These are phyloP conservation scores for Eriosoma lanigerum DNA, from an alignment of 1,140 invertebrate species.

Conservation along the genomic window DNA sequence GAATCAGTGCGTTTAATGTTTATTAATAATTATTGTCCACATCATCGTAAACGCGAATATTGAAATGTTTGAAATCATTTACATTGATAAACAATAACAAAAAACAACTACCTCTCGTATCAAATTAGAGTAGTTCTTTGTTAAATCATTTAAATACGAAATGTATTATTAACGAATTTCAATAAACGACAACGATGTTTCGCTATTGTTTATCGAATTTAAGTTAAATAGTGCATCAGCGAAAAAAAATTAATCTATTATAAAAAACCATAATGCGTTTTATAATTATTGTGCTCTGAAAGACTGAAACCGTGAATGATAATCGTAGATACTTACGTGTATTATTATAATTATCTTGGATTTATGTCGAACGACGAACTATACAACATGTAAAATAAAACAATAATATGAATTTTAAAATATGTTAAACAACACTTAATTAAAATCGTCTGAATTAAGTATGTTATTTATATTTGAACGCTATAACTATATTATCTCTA, in stretches of 20 bases:
- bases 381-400: no score
- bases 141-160: neutral
- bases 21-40: no score
- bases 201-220: neutral
- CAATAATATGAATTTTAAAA: slow-evolving; percentile 11
- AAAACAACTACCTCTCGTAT: neutral
- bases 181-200: neutral
- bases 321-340: neutral
- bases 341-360: no score
- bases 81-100: no score
- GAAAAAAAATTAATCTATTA: no score
- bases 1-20: no score
- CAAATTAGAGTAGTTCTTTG: neutral
- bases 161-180: neutral
- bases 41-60: no score
- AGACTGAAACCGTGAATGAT: no score
- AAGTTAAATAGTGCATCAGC: no score
- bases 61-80: no score
- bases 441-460: neutral
- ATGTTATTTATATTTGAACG: neutral
- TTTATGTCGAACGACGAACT: no score
- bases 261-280: no score
- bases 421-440: neutral
- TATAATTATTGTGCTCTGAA: neutral
- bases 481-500: neutral